A percentile compares a stretch with the other conserved stretches of the same genome.
Conservation (phyloP, 2,888 invertebrate species). For the Nomada lathburiana region DNA sequence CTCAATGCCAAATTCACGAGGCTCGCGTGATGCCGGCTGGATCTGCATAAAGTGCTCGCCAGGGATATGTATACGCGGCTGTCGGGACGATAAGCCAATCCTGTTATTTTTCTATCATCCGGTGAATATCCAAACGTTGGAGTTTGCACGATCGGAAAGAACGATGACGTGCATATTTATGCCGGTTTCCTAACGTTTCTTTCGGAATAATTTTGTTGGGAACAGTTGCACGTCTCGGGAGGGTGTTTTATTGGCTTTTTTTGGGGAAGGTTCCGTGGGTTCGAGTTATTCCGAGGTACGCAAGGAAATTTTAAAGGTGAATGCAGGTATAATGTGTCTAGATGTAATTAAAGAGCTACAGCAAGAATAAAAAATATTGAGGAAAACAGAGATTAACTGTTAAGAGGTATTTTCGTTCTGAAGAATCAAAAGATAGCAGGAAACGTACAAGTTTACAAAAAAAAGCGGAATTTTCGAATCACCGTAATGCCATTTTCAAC, state of each 20-base stretch:
- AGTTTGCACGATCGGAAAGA: slow-evolving; percentile 48
- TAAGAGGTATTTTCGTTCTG: too few relatives aligned
- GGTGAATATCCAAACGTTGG: slow-evolving; percentile 61
- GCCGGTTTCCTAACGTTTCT: neutral
- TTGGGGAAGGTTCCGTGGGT: neutral
- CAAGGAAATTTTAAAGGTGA: neutral
- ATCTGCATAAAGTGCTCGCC: slow-evolving; percentile 75
- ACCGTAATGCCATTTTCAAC: too few relatives aligned
- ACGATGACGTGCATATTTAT: slow-evolving; percentile 7
- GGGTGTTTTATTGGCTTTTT: neutral
- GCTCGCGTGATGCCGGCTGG: slow-evolving; percentile 70
- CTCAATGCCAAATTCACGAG: slow-evolving; percentile 79
- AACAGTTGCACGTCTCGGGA: neutral
- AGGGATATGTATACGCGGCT: slow-evolving; percentile 55
- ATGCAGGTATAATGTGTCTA: too few relatives aligned
- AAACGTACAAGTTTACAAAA: too few relatives aligned
- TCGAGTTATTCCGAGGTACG: neutral
- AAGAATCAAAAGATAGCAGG: too few relatives aligned
- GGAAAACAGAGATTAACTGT: too few relatives aligned
- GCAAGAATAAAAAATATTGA: too few relatives aligned
- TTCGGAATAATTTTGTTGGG: neutral
- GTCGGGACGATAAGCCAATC: slow-evolving; percentile 63
- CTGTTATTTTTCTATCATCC: slow-evolving; percentile 65
- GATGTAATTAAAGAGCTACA: too few relatives aligned
- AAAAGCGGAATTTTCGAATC: too few relatives aligned